Conservation (phyloP, 2,797 vertebrate genomes). For the Sebastiscus albofasciatus region DNA sequence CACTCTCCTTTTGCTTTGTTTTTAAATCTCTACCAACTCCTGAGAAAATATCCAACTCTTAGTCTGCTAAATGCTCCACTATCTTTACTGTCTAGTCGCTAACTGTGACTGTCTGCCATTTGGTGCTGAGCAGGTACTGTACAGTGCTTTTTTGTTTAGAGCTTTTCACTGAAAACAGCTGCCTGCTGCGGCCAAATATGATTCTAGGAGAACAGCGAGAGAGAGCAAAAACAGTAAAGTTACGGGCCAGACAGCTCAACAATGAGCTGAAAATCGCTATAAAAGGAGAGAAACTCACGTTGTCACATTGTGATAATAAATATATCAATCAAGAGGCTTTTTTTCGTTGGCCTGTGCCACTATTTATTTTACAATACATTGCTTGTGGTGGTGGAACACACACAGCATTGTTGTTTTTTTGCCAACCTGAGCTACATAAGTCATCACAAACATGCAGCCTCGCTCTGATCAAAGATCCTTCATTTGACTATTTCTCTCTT, state of each 20-base stretch:
- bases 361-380: not conserved
- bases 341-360: not conserved
- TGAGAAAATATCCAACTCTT: not conserved
- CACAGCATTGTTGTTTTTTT: not conserved
- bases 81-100: too few relatives aligned
- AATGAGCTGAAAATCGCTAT: not conserved
- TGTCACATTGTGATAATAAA: not conserved
- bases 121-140: not conserved
- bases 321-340: not conserved
- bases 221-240: too few relatives aligned
- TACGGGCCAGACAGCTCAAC: not conserved
- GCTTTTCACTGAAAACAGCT: not conserved
- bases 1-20: not conserved
- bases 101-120: too few relatives aligned
- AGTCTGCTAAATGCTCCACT: not conserved
- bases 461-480: not conserved
- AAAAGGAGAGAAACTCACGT: not conserved
- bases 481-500: not conserved
- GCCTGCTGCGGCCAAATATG: not conserved
- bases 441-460: not conserved
- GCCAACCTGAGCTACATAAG: not conserved
- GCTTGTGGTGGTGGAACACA: not conserved
- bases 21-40: not conserved
- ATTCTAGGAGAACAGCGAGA: too few relatives aligned
- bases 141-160: not conserved